Evolutionary conservation across 2,888 invertebrate genomes (phyloP).

Genomic region (Andrena chrysosceles): DNA sequence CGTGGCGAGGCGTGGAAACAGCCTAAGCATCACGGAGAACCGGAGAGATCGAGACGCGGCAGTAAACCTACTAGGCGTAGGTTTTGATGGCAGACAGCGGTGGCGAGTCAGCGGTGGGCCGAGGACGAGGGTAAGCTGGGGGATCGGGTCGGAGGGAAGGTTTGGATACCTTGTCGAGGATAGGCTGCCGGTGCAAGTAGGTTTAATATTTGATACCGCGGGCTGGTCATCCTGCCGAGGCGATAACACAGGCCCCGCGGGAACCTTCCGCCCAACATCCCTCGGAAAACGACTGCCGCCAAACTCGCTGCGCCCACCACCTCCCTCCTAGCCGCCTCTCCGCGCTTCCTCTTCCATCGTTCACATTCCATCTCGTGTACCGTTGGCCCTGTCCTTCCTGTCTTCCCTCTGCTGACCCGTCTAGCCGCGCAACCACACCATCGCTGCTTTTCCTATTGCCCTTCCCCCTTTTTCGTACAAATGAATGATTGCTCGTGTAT

Average conservation of each 20-base stretch:
- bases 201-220: slow-evolving; percentile 85
- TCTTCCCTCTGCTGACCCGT: slow-evolving; percentile 43
- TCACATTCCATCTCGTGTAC: slow-evolving; percentile 37
- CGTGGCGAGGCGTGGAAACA: slow-evolving; percentile 37
- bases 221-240: slow-evolving; percentile 85
- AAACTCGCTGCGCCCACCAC: slow-evolving; percentile 58
- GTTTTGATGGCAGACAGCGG: slow-evolving; percentile 70
- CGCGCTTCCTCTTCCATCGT: slow-evolving; percentile 43
- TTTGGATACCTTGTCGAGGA: slow-evolving; percentile 77
- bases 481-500: slow-evolving; percentile 33
- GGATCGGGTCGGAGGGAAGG: slow-evolving; percentile 66
- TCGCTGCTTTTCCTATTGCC: slow-evolving; percentile 26
- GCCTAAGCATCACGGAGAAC: slow-evolving; percentile 44
- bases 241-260: slow-evolving; percentile 85
- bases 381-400: slow-evolving; percentile 40
- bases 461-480: slow-evolving; percentile 16
- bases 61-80: slow-evolving; percentile 71
- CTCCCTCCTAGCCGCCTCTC: slow-evolving; percentile 34
- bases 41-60: slow-evolving; percentile 63
- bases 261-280: slow-evolving; percentile 84
- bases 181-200: slow-evolving; percentile 83
- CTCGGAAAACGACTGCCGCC: slow-evolving; percentile 81
- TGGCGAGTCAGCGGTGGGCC: slow-evolving; percentile 51
- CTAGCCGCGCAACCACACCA: slow-evolving; percentile 33
- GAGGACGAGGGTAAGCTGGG: slow-evolving; percentile 64